These are phyloP conservation scores for Parnassius mnemosyne DNA, from an alignment of 2,888 invertebrate genomes.

Conservation along the genomic window DNA sequence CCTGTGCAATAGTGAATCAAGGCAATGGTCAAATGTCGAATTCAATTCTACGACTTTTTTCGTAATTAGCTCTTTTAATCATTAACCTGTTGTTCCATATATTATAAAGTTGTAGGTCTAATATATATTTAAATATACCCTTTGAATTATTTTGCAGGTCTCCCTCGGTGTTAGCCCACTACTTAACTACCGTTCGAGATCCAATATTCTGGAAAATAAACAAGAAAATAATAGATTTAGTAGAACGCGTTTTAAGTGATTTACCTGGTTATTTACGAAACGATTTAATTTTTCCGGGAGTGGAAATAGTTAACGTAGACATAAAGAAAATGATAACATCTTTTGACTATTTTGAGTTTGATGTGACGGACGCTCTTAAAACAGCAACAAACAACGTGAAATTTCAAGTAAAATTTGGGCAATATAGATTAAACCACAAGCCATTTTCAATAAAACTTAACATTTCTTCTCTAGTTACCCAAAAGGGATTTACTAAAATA, in stretches of 20 bases:
- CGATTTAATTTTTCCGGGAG: constrained; percentile 82
- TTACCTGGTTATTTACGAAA: constrained; percentile 50
- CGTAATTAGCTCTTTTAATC: too few species aligned
- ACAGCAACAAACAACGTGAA: constrained; percentile 47
- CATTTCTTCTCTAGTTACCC: constrained; percentile 80
- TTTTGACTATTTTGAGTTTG: constrained; percentile 83
- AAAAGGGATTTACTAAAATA: constrained; percentile 82
- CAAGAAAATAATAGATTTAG: constrained; percentile 79
- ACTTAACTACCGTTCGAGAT: constrained; percentile 83
- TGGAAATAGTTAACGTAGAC: constrained; percentile 81
- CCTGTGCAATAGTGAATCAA: too few species aligned
- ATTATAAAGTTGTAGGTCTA: too few species aligned
- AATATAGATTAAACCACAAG: constrained; percentile 86
- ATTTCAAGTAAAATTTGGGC: constrained; percentile 70
- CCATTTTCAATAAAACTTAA: constrained; percentile 84
- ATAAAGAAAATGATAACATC: constrained; percentile 83
- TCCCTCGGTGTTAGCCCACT: constrained; percentile 63
- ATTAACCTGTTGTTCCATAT: too few species aligned
- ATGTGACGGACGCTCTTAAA: constrained; percentile 82
- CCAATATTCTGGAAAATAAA: constrained; percentile 86
- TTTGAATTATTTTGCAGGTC: constrained; percentile 39
- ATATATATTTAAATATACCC: too few species aligned
- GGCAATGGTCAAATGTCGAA: too few species aligned
- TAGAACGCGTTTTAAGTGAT: constrained; percentile 79
- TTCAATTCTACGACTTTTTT: too few species aligned